A percentile compares a stretch with the other conserved stretches of the same genome.
Evolutionary conservation across 2,888 invertebrate genomes (phyloP).

Genomic region (Troides aeacus): DNA sequence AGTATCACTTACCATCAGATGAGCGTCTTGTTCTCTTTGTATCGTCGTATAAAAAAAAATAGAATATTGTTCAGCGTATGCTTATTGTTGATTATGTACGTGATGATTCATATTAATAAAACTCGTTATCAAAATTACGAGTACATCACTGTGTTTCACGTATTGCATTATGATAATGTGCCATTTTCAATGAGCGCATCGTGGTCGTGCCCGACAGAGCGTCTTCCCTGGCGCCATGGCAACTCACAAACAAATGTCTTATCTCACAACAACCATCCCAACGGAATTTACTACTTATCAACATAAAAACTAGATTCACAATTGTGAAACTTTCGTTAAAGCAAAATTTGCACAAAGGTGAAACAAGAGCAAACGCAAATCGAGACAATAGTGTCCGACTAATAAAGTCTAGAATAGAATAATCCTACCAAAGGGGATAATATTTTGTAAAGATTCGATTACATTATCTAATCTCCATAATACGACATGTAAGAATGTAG

Average conservation of each 20-base stretch:
- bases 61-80: background rate
- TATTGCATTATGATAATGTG: constrained; percentile 75
- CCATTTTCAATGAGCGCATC: constrained; percentile 70
- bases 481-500: constrained; percentile 50
- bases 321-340: constrained; percentile 21
- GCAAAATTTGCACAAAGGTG: constrained; percentile 40
- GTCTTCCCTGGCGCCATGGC: constrained; percentile 59
- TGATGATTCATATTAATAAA: background rate
- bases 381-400: constrained; percentile 37
- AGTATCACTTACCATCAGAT: too few species aligned
- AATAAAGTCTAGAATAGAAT: constrained; percentile 45
- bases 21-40: too few species aligned
- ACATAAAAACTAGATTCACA: background rate
- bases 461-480: constrained; percentile 42
- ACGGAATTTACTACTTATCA: constrained; percentile 3
- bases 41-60: too few species aligned
- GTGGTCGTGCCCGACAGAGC: constrained; percentile 49
- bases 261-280: background rate
- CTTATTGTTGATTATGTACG: background rate
- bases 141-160: constrained; percentile 68
- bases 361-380: constrained; percentile 43
- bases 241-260: constrained; percentile 6
- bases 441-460: constrained; percentile 42
- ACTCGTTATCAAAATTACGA: constrained; percentile 39
- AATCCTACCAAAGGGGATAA: constrained; percentile 44